Evolutionary conservation across 2,888 invertebrate species (phyloP).

Genomic region (Idaea dimidiata): DNA sequence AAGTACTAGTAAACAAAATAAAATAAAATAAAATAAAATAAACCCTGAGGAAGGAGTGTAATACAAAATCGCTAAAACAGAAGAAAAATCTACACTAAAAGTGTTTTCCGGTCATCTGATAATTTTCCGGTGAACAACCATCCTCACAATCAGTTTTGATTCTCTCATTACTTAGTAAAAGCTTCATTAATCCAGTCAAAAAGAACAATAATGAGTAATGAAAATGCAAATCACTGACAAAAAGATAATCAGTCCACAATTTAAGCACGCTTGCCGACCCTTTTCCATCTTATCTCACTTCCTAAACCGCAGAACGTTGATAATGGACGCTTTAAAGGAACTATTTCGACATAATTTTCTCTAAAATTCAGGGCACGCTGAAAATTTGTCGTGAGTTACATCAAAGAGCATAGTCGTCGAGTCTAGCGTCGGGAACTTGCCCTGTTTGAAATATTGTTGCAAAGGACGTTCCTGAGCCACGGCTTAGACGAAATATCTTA

Average conservation of each 20-base stretch:
- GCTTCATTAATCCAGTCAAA: neutral
- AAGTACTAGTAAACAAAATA: too few relatives aligned
- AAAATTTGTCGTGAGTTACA: constrained; percentile 59
- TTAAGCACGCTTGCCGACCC: constrained; percentile 28
- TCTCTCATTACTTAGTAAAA: too few relatives aligned
- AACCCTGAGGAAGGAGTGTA: too few relatives aligned
- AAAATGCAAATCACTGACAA: constrained; percentile 30
- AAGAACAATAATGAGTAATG: constrained; percentile 15
- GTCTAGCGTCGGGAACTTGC: constrained; percentile 23
- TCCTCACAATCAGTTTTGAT: too few relatives aligned
- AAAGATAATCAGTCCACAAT: constrained; percentile 32
- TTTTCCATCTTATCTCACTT: constrained; percentile 29
- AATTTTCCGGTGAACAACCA: too few relatives aligned
- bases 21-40: too few relatives aligned
- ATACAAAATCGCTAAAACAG: too few relatives aligned
- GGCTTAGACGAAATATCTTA: constrained; percentile 31
- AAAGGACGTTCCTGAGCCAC: constrained; percentile 31
- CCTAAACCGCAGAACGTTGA: constrained; percentile 34
- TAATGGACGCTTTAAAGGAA: constrained; percentile 51
- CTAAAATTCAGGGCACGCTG: constrained; percentile 59
- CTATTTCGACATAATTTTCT: constrained; percentile 65
- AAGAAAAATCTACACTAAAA: too few relatives aligned
- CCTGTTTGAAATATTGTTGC: constrained; percentile 42
- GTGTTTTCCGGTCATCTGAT: too few relatives aligned
- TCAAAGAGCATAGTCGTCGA: constrained; percentile 60